These are phyloP conservation scores for Hydrotaea diabolus DNA, from an alignment of 2,888 invertebrate genomes.

Conservation along the genomic window DNA sequence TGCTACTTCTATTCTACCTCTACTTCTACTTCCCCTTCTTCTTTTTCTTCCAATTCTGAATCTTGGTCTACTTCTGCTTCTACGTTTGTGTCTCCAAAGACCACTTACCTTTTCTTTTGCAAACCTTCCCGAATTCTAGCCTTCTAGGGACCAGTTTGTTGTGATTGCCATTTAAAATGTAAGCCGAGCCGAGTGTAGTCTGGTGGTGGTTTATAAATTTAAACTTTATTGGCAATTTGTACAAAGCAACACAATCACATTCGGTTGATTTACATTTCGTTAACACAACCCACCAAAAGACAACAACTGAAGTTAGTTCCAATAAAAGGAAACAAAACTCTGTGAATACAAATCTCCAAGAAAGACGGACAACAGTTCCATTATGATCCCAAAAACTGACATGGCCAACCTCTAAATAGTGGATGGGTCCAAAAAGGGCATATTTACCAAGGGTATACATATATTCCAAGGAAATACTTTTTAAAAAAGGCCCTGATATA, in stretches of 20 bases:
- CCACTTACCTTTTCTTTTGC: background rate
- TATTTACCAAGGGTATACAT: too few species aligned
- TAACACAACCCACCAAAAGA: background rate
- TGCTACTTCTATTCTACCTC: background rate
- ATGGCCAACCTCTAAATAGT: background rate
- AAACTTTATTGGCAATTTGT: constrained; percentile 50
- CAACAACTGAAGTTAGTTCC: background rate
- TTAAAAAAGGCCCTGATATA: too few species aligned
- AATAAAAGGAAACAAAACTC: background rate
- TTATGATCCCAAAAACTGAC: background rate
- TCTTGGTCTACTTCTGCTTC: background rate
- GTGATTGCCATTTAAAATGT: constrained; percentile 1
- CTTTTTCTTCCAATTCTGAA: background rate
- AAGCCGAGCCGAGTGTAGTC: background rate
- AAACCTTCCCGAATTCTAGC: background rate
- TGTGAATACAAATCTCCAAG: background rate
- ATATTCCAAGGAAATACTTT: too few species aligned
- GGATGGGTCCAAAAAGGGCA: background rate
- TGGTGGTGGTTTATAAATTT: constrained; percentile 21
- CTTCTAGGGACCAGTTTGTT: background rate
- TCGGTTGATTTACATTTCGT: constrained; percentile 41
- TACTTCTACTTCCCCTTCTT: background rate
- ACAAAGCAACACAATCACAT: constrained; percentile 41
- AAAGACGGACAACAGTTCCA: constrained; percentile 10
- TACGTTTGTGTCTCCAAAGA: background rate